Evolutionary conservation across 2,888 invertebrate genomes (phyloP).

Genomic region (Panzeria rudis): DNA sequence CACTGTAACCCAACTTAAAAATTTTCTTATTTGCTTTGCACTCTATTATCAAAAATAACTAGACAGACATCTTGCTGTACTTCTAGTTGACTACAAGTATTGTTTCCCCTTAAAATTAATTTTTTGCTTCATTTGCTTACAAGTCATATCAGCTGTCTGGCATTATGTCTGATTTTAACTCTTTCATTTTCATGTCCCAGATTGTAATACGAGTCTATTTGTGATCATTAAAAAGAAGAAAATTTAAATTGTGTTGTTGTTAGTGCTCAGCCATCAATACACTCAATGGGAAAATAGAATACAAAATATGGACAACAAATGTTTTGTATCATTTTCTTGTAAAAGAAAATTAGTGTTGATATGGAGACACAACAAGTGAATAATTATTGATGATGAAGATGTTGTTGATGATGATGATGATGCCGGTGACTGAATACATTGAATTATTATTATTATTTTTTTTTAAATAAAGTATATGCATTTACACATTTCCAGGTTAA

Average conservation of each 20-base stretch:
- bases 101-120: neutral
- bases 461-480: no score
- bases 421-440: neutral
- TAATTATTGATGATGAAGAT: neutral
- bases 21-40: neutral
- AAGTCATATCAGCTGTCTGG: slow-evolving; percentile 27
- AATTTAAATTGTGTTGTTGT: slow-evolving; percentile 15
- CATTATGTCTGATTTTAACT: slow-evolving; percentile 17
- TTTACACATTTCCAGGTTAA: no score
- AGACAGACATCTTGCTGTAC: neutral
- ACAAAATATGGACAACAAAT: neutral
- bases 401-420: neutral
- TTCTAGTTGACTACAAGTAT: neutral
- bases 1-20: neutral
- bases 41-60: slow-evolving; percentile 15
- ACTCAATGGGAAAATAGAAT: slow-evolving; percentile 4
- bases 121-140: slow-evolving; percentile 25
- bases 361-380: neutral
- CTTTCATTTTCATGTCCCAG: slow-evolving; percentile 32
- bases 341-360: neutral
- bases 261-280: neutral
- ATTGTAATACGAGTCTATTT: slow-evolving; percentile 28
- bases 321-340: neutral
- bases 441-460: no score
- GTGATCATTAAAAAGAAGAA: slow-evolving; percentile 22